Percentiles rank a stretch among this genome's conserved stretches.
Evolutionary conservation across 2,113 vertebrate genomes (phyloP).

Genomic region (Pterocles burchelli): DNA sequence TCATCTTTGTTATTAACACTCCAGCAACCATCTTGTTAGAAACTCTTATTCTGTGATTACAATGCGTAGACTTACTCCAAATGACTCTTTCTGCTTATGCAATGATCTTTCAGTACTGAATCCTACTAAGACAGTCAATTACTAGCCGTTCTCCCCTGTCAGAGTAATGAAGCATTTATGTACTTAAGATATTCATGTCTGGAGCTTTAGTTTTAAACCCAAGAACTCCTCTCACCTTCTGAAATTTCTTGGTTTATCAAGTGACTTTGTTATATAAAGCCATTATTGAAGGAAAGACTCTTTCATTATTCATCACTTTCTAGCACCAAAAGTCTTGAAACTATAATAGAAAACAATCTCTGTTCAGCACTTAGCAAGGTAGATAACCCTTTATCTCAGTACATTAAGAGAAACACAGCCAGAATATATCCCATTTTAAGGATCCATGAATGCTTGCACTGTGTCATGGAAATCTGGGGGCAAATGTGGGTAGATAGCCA

Average conservation of each 20-base stretch:
- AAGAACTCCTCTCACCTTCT: conserved; percentile 21
- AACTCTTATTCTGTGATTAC: conserved; percentile 6
- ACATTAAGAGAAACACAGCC: neutral
- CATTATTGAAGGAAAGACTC: conserved; percentile 20
- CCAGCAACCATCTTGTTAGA: neutral
- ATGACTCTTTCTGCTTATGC: neutral
- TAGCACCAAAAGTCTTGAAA: conserved; percentile 25
- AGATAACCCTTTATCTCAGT: neutral
- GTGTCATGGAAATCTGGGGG: neutral
- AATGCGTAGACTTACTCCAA: neutral
- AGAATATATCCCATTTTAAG: neutral
- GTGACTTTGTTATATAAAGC: conserved; percentile 46
- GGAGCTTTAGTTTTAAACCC: conserved; percentile 40
- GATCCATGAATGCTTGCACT: neutral
- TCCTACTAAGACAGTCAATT: conserved; percentile 6
- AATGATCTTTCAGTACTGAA: conserved; percentile 21
- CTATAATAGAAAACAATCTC: conserved; percentile 25
- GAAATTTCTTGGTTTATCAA: conserved; percentile 43
- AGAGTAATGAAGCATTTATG: conserved; percentile 41
- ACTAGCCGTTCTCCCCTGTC: neutral
- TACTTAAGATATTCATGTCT: conserved; percentile 10
- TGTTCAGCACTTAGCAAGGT: conserved; percentile 1
- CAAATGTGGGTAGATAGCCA: neutral
- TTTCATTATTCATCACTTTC: conserved; percentile 50
- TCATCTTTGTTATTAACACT: conserved; percentile 26